Percentiles rank a stretch among this genome's conserved stretches.
These are phyloP conservation scores for Centropristis striata DNA, from an alignment of 2,113 vertebrate species.

Conservation along the genomic window DNA sequence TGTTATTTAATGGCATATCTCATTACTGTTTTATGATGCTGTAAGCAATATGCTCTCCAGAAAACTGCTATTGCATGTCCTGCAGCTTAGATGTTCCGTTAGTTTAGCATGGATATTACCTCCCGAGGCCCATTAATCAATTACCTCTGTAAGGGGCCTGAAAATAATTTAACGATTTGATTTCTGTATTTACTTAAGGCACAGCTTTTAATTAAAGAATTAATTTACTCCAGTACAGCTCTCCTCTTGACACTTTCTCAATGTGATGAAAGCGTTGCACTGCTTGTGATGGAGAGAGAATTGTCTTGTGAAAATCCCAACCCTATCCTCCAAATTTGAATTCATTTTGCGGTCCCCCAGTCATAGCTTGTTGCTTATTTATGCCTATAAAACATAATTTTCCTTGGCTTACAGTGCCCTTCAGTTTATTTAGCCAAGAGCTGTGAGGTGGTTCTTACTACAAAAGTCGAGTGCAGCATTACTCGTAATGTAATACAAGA, in stretches of 20 bases:
- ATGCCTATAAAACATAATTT: background rate
- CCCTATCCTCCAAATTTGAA: constrained; percentile 32
- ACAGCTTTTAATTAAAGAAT: constrained; percentile 70
- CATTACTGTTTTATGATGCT: constrained; percentile 81
- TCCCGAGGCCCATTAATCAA: constrained; percentile 77
- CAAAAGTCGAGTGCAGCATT: background rate
- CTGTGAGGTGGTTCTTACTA: background rate
- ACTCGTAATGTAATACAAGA: background rate
- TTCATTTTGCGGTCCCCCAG: constrained; percentile 23
- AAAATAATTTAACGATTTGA: constrained; percentile 69
- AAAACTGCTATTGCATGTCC: constrained; percentile 69
- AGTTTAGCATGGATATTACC: constrained; percentile 72
- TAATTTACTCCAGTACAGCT: constrained; percentile 47
- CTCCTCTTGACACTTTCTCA: constrained; percentile 39
- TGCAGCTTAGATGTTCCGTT: constrained; percentile 72
- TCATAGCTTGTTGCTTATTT: constrained; percentile 37
- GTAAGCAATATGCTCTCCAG: constrained; percentile 73
- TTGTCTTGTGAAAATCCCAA: constrained; percentile 1
- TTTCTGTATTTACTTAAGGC: constrained; percentile 71
- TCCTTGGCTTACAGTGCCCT: constrained; percentile 8
- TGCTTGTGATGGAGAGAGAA: constrained; percentile 26
- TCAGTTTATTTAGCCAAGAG: background rate
- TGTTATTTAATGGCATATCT: constrained; percentile 80
- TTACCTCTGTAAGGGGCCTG: constrained; percentile 63
- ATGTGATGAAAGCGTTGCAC: constrained; percentile 30